Evolutionary conservation across 2,113 vertebrate species (phyloP), one percentile per base, ranked within the genome.

Genomic region (Edolisoma coerulescens): DNA sequence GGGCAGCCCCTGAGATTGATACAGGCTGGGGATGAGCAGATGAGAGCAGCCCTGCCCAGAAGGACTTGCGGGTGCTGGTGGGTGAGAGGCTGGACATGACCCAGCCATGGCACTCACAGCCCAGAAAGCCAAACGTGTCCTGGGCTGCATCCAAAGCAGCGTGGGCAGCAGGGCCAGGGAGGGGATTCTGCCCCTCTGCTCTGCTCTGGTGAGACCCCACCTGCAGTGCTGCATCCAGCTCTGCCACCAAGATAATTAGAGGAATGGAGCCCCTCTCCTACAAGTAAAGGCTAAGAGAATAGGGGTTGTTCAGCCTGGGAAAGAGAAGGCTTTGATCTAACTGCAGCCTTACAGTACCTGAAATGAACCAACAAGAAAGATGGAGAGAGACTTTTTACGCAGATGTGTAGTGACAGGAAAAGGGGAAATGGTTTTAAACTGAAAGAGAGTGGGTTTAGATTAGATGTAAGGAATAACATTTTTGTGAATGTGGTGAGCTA

Each of bases 1-100:
- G 27, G 10, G n/a, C 18, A 50, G 22, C 7, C 27, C 27, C 35
- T 7, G 7, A 5, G 9, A 22, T 7, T 0, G 4, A 9, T 3
- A 50, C 14, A 39, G 19, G 27, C 27, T 23, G 47, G 35, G 10
- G 13, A 32, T 39, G 47, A 2, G 16, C 26, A 30, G 47, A 39
- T 52, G 7, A 52, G 67, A 52, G 67, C 35, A 52, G 67, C 27
- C 19, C 47, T 39, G 47, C n/a, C 0, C 1, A 37, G 47, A 70
- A 70, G 35, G 47, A 12, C 19, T 37, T 30, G 47, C 26, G 45
- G 47, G 24, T 39, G 47, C 47, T 52, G 26, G n/a, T 28, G 67
- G 19, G 3, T 16, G 67, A 69, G n/a, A 50, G n/a, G 18, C 19
- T 69, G 67, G 47, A 69, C n/a, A 37, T 22, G 47, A 69, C 45